Percentiles rank a stretch among this genome's conserved stretches.
phyloP scores from a whole-genome alignment of 2,888 invertebrate species.

The Artemia sinica region DNA sequence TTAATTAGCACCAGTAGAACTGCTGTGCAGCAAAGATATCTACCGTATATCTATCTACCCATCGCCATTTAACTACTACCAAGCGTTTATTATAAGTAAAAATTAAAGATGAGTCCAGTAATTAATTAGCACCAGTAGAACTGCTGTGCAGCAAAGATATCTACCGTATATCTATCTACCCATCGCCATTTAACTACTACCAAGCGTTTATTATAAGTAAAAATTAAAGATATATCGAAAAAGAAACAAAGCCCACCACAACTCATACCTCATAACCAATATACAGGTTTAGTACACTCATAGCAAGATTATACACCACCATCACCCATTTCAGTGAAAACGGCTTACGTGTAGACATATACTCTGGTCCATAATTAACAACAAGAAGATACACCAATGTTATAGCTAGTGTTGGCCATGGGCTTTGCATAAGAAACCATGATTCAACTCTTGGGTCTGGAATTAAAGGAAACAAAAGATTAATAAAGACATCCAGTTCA shows the following conservation, averaged over 20 bases:
- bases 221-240: no score
- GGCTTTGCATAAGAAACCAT: conserved; percentile 69
- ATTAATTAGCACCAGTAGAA: not conserved
- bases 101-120: no score
- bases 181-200: not conserved
- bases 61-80: not conserved
- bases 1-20: not conserved
- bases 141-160: not conserved
- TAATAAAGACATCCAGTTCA: no score
- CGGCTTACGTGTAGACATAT: conserved; percentile 59
- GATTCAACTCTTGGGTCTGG: conserved; percentile 60
- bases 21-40: not conserved
- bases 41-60: not conserved
- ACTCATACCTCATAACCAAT: conserved; percentile 53
- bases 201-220: no score
- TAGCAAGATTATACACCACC: conserved; percentile 64
- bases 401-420: conserved; percentile 50
- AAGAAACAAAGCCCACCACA: no score
- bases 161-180: not conserved
- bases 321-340: conserved; percentile 55
- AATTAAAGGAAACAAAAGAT: conserved; percentile 25
- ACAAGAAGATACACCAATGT: conserved; percentile 53
- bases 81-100: no score
- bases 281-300: conserved; percentile 63
- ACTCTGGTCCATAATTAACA: conserved; percentile 59